Conservation (phyloP, 2,888 invertebrate species). For the Dynastes maya region DNA sequence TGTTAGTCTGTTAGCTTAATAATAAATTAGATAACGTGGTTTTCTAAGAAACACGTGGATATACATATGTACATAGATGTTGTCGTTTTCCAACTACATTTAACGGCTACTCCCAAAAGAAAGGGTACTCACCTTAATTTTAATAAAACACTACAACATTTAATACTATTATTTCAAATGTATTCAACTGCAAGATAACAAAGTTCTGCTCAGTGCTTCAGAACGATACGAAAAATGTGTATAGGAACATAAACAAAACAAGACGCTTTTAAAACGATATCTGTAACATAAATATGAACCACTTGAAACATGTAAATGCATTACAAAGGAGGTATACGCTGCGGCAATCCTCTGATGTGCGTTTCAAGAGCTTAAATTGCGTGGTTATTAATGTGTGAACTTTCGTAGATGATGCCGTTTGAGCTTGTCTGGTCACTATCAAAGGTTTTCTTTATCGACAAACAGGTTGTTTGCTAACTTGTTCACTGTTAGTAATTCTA, state of each 20-base stretch:
- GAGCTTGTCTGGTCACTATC: slow-evolving; percentile 31
- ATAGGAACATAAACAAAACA: neutral
- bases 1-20: no score
- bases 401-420: slow-evolving; percentile 11
- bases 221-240: neutral
- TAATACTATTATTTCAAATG: no score
- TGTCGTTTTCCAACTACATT: no score
- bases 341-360: slow-evolving; percentile 10
- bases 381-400: slow-evolving; percentile 46
- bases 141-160: neutral
- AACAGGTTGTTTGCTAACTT: slow-evolving; percentile 24
- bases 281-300: neutral
- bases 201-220: no score
- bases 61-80: no score
- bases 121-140: neutral
- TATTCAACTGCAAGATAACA: no score
- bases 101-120: neutral
- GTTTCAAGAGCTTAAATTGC: slow-evolving; percentile 43
- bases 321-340: neutral
- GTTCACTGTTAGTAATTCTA: slow-evolving; percentile 37
- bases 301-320: slow-evolving; percentile 21
- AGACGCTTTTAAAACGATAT: slow-evolving; percentile 12
- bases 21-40: no score
- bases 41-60: no score
- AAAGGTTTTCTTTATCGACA: slow-evolving; percentile 18